Base-by-base conservation (phyloP, 2,113 vertebrate species). In the Cichladusa arquata region DNA sequence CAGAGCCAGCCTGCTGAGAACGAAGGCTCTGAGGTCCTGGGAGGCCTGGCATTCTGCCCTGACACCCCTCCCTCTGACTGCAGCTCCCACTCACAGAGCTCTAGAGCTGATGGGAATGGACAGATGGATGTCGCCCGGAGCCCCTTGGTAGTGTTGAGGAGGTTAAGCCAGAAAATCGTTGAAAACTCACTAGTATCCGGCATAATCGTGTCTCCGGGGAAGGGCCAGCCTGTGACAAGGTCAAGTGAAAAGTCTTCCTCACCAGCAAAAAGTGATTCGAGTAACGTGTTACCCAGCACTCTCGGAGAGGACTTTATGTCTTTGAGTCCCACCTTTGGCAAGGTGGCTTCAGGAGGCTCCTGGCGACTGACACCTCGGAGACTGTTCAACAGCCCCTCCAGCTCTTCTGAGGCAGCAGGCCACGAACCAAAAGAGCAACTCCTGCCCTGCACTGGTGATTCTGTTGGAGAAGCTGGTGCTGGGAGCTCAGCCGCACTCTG, bases 321-420 rank as follows among this genome's bases (percentile, higher is more conserved):
- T 82, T 81, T 97, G 93, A 98, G 98, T 72, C 98, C 96, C 95
- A 97, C 97, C 94, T 98, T 98, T 97, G 97, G 97, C 94, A 97
- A 94, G 86, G 96, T 93, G 93, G 62, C 93, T 90, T 92, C 95
- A 86, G 87, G 96, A 93, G 84, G 95, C 92, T 77, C 91, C 90
- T 96, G 95, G 97, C 95, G 61, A 31, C 91, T 97, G 92, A 88
- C 93, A 83, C 97, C 98, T 96, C 97, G 96, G 90, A 97, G 96
- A 95, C 96, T 98, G 90, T 98, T 97, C 96, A 50, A 58, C 86
- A 95, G 76, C 66, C 62, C 91, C 74, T 91, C 91, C 84, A 48
- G 95, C 92, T 97, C 96, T 97, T 92, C 95, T 0, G 89, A 91
- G 92, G 87, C 92, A 88, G 54, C 88, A 76, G 83, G 47, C 93